These are phyloP conservation scores for Drosophila rufa DNA, from an alignment of 1,140 invertebrate species.

Conservation along the genomic window DNA sequence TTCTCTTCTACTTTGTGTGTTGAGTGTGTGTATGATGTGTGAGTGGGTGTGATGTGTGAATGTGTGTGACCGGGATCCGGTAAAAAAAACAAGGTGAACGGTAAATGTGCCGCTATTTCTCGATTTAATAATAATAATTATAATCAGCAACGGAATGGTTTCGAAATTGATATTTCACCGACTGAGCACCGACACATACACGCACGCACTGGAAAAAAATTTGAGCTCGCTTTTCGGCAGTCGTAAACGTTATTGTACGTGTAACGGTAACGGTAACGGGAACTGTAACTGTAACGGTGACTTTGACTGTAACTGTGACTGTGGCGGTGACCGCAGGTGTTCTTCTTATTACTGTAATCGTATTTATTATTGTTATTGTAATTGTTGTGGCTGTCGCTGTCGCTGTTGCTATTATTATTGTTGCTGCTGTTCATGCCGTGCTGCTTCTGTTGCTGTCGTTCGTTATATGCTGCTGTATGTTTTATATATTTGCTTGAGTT, in stretches of 20 bases:
- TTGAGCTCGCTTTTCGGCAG: conserved; percentile 27
- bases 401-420: conserved; percentile 21
- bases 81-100: conserved; percentile 20
- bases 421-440: conserved; percentile 29
- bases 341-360: conserved; percentile 17
- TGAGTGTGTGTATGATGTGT: conserved; percentile 3
- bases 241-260: conserved; percentile 22
- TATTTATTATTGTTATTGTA: conserved; percentile 25
- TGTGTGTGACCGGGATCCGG: conserved; percentile 39
- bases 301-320: conserved; percentile 4
- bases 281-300: conserved; percentile 2
- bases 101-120: conserved; percentile 8
- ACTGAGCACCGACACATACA: conserved; percentile 33
- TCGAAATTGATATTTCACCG: conserved; percentile 21
- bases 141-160: conserved; percentile 15
- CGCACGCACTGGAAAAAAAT: conserved; percentile 73
- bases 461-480: conserved; percentile 12
- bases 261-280: conserved; percentile 22
- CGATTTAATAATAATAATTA: conserved; percentile 22
- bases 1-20: conserved; percentile 14
- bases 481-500: conserved; percentile 16
- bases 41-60: conserved; percentile 1
- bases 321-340: conserved; percentile 14
- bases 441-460: conserved; percentile 11
- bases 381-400: conserved; percentile 27